These are phyloP conservation scores for Meriones psammophilus DNA, from an alignment of 2,797 vertebrate species.

Conservation along the genomic window DNA sequence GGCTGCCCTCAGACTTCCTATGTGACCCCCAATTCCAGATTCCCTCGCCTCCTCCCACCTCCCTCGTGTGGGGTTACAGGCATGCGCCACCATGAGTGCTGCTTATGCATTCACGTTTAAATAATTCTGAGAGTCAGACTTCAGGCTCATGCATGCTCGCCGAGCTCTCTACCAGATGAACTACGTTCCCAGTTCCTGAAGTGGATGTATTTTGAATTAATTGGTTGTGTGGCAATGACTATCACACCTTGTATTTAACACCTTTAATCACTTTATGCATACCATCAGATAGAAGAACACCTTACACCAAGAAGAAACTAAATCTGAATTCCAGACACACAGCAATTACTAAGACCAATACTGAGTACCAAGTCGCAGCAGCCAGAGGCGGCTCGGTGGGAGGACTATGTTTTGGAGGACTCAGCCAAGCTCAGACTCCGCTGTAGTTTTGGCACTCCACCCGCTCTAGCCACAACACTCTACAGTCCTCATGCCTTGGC, in stretches of 20 bases:
- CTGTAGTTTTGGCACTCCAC: neutral
- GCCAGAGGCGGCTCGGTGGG: neutral
- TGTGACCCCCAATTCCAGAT: neutral
- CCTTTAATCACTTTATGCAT: constrained; percentile 16
- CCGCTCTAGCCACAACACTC: neutral
- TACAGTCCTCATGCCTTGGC: neutral
- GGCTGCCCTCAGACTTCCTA: neutral
- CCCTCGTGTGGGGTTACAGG: neutral
- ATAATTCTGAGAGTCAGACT: neutral
- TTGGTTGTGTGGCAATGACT: neutral
- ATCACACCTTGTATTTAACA: neutral
- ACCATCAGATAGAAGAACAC: neutral
- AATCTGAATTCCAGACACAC: neutral
- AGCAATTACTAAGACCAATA: neutral
- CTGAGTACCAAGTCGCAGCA: neutral
- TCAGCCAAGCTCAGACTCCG: neutral
- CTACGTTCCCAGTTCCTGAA: neutral
- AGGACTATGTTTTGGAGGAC: neutral
- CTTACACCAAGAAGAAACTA: no score
- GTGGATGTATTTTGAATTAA: neutral
- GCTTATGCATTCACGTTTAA: neutral
- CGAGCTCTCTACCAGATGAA: neutral
- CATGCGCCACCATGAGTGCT: no score
- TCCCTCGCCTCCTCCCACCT: neutral
- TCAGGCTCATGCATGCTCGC: neutral